Conservation (phyloP, 1,140 invertebrate species). For the Mya arenaria region DNA sequence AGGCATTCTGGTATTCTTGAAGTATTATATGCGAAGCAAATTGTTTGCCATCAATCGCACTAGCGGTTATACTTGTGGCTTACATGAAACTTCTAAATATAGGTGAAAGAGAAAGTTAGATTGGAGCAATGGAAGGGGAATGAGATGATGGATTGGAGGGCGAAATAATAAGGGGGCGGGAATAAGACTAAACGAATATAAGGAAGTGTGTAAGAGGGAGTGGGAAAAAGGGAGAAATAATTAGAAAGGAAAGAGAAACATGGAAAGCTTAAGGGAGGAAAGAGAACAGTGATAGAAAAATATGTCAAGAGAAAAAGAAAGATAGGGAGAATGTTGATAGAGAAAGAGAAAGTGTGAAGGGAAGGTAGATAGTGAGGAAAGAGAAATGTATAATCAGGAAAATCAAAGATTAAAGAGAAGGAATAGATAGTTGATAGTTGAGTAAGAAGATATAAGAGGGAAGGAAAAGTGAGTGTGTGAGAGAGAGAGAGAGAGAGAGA, state of each 20-base stretch:
- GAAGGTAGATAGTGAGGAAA: background rate
- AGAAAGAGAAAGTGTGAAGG: background rate
- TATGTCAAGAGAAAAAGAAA: background rate
- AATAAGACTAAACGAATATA: too few relatives aligned
- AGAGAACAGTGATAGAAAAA: background rate
- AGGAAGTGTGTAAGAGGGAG: background rate
- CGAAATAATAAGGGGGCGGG: background rate
- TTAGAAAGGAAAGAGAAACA: background rate
- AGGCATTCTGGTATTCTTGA: background rate
- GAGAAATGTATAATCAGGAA: background rate
- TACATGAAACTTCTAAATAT: background rate
- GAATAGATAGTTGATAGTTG: background rate
- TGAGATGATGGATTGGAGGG: background rate
- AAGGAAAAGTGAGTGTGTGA: background rate
- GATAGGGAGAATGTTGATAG: background rate
- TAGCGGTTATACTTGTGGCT: background rate
- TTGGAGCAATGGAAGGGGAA: background rate
- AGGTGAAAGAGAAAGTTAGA: background rate
- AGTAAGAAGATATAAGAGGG: background rate
- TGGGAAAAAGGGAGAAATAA: background rate
- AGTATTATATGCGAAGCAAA: background rate
- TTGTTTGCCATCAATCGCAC: background rate
- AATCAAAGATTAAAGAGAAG: background rate
- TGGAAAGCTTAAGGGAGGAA: background rate
- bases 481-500: background rate